Evolutionary conservation across 2,888 invertebrate species (phyloP).

Genomic region (Lepetodrilus schrolli): DNA sequence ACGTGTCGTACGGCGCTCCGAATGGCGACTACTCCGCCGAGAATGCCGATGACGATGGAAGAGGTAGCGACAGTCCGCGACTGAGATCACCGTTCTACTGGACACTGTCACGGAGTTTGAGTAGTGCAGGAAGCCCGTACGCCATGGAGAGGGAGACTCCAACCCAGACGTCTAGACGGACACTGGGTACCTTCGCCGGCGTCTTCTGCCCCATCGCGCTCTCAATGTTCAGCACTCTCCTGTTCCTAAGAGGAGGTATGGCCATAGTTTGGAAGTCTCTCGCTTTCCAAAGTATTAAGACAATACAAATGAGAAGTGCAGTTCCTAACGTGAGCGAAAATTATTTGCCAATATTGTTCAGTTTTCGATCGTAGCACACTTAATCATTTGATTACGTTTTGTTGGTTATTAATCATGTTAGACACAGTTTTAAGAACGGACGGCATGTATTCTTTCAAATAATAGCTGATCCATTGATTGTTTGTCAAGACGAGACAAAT

Average conservation of each 20-base stretch:
- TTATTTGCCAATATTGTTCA: too few species aligned
- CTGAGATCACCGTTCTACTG: constrained; percentile 44
- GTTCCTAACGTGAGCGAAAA: too few species aligned
- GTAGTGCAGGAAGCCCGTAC: constrained; percentile 30
- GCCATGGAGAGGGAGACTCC: background rate
- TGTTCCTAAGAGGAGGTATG: constrained; percentile 94
- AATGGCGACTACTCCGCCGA: background rate
- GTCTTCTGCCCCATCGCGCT: constrained; percentile 98
- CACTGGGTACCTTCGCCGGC: constrained; percentile 92
- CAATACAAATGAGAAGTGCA: too few species aligned
- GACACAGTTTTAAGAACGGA: too few species aligned
- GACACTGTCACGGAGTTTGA: constrained; percentile 46
- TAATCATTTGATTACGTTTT: too few species aligned
- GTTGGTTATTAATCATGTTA: too few species aligned
- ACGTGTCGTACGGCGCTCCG: background rate
- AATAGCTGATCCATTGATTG: too few species aligned
- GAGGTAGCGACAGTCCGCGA: constrained; percentile 29
- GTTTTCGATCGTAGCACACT: too few species aligned
- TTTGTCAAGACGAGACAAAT: too few species aligned
- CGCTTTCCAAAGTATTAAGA: too few species aligned
- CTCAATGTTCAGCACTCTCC: constrained; percentile 98
- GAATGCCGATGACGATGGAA: background rate
- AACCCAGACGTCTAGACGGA: constrained; percentile 41
- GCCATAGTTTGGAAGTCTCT: too few species aligned
- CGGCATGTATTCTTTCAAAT: too few species aligned